phyloP scores from a whole-genome alignment of 2,888 invertebrate species.

The Dione juno region DNA sequence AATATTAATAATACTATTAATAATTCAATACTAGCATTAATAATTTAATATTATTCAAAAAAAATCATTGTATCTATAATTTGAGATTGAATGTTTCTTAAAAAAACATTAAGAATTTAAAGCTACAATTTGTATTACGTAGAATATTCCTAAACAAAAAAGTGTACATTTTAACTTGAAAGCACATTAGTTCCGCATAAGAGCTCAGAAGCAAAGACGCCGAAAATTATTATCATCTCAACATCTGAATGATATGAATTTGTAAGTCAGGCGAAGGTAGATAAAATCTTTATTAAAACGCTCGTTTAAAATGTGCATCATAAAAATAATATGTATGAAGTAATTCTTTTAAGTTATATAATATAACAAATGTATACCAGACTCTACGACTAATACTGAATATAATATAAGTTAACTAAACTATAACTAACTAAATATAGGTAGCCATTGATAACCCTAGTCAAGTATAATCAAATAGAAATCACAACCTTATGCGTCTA shows the following conservation, averaged over 20 bases:
- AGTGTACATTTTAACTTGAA: constrained; percentile 5
- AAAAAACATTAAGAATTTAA: no score
- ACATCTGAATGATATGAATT: constrained; percentile 2
- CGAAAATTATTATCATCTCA: constrained; percentile 15
- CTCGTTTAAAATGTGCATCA: neutral
- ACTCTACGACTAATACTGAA: neutral
- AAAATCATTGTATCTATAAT: no score
- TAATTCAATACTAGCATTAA: neutral
- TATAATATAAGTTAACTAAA: neutral
- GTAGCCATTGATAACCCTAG: constrained; percentile 18
- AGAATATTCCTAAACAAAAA: neutral
- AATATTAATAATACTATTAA: neutral
- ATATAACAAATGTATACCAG: no score
- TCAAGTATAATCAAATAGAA: constrained; percentile 9
- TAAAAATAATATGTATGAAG: constrained; percentile 4
- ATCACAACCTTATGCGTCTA: neutral
- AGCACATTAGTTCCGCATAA: constrained; percentile 19
- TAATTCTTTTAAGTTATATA: neutral
- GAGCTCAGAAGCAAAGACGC: constrained; percentile 13
- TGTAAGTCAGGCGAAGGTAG: neutral
- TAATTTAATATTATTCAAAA: neutral
- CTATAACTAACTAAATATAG: neutral
- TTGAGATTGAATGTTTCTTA: no score
- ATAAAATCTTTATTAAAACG: neutral
- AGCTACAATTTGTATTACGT: neutral